Evolutionary conservation across 1,140 invertebrate genomes (phyloP).

Genomic region (Sarcophaga peregrina): DNA sequence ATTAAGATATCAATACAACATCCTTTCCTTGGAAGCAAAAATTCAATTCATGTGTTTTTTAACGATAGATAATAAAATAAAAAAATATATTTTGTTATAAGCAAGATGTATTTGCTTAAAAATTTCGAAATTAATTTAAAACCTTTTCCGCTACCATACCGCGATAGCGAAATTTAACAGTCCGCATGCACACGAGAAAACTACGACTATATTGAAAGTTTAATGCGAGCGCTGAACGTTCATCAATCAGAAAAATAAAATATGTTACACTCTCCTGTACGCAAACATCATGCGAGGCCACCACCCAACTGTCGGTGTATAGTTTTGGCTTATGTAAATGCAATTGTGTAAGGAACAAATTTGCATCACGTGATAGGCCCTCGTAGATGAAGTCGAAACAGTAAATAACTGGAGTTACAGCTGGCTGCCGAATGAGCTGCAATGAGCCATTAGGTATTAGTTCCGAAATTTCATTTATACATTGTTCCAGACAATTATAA

Average conservation of each 20-base stretch:
- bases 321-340: constrained; percentile 37
- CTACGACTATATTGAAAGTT: constrained; percentile 33
- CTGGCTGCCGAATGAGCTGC: not conserved
- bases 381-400: constrained; percentile 40
- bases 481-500: constrained; percentile 33
- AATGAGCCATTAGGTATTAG: not conserved
- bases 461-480: constrained; percentile 5
- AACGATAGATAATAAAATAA: too few species aligned
- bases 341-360: constrained; percentile 31
- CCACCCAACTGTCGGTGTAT: constrained; percentile 40
- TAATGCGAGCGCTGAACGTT: constrained; percentile 42
- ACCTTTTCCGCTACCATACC: not conserved
- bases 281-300: constrained; percentile 34
- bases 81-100: too few species aligned
- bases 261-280: not conserved
- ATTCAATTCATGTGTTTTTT: too few species aligned
- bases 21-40: too few species aligned
- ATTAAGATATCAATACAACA: too few species aligned
- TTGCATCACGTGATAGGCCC: constrained; percentile 29
- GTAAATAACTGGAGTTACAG: constrained; percentile 20
- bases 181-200: constrained; percentile 36
- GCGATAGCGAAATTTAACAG: constrained; percentile 40
- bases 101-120: too few species aligned
- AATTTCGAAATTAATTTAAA: not conserved
- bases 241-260: constrained; percentile 43